Evolutionary conservation across 2,113 vertebrate genomes (phyloP).

Genomic region (Pteropus alecto): DNA sequence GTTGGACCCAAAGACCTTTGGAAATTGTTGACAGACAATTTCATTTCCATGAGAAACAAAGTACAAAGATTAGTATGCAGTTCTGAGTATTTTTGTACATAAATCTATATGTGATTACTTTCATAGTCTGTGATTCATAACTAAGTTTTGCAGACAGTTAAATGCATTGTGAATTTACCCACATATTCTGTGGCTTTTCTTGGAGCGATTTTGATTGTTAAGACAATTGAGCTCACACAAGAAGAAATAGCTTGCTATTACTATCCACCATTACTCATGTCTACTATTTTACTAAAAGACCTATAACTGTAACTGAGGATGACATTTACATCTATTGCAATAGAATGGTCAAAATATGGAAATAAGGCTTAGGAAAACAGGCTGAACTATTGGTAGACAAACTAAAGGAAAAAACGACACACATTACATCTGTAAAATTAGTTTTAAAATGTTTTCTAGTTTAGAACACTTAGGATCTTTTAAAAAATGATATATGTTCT

Average conservation of each 20-base stretch:
- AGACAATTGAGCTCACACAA: not conserved
- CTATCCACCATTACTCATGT: not conserved
- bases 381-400: not conserved
- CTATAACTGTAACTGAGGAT: not conserved
- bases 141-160: conserved; percentile 29
- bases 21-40: conserved; percentile 22
- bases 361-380: not conserved
- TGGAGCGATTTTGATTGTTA: not conserved
- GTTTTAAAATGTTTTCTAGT: not conserved
- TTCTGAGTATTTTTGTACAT: conserved; percentile 28
- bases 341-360: not conserved
- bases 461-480: not conserved
- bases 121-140: not conserved
- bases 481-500: not conserved
- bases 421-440: not conserved
- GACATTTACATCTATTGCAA: not conserved
- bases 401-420: not conserved
- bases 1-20: not conserved
- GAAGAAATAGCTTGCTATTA: conserved; percentile 14
- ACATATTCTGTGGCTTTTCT: conserved; percentile 5
- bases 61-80: conserved; percentile 27
- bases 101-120: conserved; percentile 38
- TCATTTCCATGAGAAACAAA: conserved; percentile 45
- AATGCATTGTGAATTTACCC: not conserved
- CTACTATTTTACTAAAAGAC: not conserved